Percentiles rank a stretch among this genome's conserved stretches.
Evolutionary conservation across 1,140 invertebrate genomes (phyloP).

Genomic region (Diorhabda elongata): DNA sequence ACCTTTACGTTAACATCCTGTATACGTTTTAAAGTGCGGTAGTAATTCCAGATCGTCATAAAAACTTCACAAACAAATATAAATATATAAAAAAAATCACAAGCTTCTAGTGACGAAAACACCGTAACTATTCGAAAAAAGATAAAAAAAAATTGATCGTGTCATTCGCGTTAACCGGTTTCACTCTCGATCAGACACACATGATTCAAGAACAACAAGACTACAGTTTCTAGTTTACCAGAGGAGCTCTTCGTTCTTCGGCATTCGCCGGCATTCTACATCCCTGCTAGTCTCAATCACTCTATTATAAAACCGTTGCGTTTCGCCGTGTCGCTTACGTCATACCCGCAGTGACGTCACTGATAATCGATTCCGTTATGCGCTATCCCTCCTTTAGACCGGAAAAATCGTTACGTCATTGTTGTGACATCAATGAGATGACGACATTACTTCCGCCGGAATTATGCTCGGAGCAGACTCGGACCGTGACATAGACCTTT

Average conservation of each 20-base stretch:
- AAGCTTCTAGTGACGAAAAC: too few relatives aligned
- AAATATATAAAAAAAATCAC: too few relatives aligned
- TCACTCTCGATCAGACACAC: slow-evolving; percentile 14
- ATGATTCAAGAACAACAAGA: slow-evolving; percentile 9
- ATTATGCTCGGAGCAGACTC: not conserved
- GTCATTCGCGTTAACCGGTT: not conserved
- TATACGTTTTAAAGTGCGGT: too few relatives aligned
- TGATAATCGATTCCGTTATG: slow-evolving; percentile 21
- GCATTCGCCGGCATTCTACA: slow-evolving; percentile 37
- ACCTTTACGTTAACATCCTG: too few relatives aligned
- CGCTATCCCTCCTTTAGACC: slow-evolving; percentile 12
- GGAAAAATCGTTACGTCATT: slow-evolving; percentile 27
- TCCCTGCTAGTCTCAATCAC: slow-evolving; percentile 43
- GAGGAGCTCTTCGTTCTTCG: slow-evolving; percentile 29
- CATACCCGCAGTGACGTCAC: slow-evolving; percentile 32
- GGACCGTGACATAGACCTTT: slow-evolving; percentile 10
- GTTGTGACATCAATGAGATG: slow-evolving; percentile 30
- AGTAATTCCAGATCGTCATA: too few relatives aligned
- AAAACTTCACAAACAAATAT: too few relatives aligned
- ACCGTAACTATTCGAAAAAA: too few relatives aligned
- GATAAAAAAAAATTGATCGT: too few relatives aligned
- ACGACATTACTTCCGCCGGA: slow-evolving; percentile 29
- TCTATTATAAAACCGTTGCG: slow-evolving; percentile 42
- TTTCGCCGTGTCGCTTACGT: slow-evolving; percentile 38
- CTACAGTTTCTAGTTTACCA: not conserved